Conservation (phyloP, 2,113 vertebrate species). For the Silurus meridionalis region DNA sequence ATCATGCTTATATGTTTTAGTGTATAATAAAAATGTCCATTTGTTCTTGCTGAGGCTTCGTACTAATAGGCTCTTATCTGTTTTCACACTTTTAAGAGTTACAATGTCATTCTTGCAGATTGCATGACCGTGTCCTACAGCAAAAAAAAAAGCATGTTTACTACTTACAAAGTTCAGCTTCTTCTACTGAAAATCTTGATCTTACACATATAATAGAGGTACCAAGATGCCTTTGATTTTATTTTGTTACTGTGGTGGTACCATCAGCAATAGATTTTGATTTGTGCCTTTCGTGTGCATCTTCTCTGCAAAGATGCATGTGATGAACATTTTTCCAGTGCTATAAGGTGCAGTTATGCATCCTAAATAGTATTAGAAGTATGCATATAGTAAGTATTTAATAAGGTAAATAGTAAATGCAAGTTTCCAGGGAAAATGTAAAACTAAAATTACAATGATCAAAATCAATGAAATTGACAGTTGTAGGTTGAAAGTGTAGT, state of each 20-base stretch:
- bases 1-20: not conserved
- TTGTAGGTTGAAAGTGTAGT: not conserved
- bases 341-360: not conserved
- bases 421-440: not conserved
- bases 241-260: not conserved
- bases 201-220: not conserved
- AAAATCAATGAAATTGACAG: not conserved
- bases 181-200: not conserved
- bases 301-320: not conserved
- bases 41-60: not conserved
- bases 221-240: no score
- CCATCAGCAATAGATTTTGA: not conserved
- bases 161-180: not conserved
- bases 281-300: no score
- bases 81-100: not conserved
- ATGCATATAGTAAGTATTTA: not conserved
- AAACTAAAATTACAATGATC: not conserved
- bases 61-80: not conserved
- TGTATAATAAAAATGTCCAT: not conserved
- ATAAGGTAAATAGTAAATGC: not conserved
- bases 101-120: not conserved
- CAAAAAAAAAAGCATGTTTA: not conserved
- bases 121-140: not conserved
- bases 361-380: not conserved
- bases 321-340: not conserved